Evolutionary conservation across 1,140 invertebrate species (phyloP).

Genomic region (Bemisia tabaci): DNA sequence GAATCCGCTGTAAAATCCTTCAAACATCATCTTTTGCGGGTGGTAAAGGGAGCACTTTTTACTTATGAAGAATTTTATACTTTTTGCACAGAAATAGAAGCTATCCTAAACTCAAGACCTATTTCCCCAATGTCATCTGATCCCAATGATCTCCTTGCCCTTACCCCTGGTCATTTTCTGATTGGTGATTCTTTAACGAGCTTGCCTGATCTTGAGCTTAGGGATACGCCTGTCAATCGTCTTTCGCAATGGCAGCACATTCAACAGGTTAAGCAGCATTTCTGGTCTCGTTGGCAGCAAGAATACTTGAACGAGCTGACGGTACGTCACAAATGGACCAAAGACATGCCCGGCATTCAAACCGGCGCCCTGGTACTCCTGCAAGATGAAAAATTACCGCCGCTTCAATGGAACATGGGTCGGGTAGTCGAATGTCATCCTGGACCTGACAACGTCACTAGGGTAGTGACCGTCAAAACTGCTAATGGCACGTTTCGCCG

Average conservation of each 20-base stretch:
- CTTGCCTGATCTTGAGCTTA: constrained; percentile 25
- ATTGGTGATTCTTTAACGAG: constrained; percentile 23
- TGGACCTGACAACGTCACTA: constrained; percentile 20
- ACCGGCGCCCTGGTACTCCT: constrained; percentile 4
- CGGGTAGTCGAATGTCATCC: constrained; percentile 17
- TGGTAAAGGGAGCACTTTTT: constrained; percentile 10
- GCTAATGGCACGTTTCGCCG: too few species aligned
- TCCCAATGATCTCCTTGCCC: constrained; percentile 23
- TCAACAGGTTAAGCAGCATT: constrained; percentile 21
- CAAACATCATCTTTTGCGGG: constrained; percentile 20
- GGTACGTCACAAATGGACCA: constrained; percentile 21
- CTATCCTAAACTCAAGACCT: constrained; percentile 23
- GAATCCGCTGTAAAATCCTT: constrained; percentile 24
- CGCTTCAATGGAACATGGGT: constrained; percentile 24
- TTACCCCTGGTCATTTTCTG: too few species aligned
- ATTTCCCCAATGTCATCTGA: constrained; percentile 17
- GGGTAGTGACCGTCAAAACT: constrained; percentile 20
- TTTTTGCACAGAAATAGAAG: constrained; percentile 23
- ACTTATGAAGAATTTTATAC: constrained; percentile 28
- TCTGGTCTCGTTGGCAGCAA: constrained; percentile 24
- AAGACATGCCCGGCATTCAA: neutral
- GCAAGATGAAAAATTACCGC: neutral
- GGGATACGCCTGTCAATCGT: too few species aligned
- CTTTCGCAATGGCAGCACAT: constrained; percentile 18
- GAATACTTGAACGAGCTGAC: constrained; percentile 27